phyloP scores from a whole-genome alignment of 2,888 invertebrate species.

The Pseudanteris insignis region DNA sequence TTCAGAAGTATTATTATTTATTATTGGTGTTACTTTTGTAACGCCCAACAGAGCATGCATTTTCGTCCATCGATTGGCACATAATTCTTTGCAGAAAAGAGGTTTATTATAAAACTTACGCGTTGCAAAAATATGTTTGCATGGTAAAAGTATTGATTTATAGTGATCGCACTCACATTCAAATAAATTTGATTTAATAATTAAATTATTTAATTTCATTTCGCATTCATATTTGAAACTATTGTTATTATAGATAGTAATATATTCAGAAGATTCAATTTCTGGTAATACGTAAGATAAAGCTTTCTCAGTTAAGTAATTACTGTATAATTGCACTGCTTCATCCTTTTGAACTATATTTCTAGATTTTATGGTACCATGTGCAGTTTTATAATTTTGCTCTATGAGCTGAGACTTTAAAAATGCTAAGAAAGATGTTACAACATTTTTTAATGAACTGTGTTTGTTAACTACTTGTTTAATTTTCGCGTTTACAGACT shows the following conservation, averaged over 20 bases:
- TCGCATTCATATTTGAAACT: conserved; percentile 4
- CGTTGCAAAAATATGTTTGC: conserved; percentile 11
- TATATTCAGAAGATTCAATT: conserved; percentile 2
- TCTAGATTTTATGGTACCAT: neutral
- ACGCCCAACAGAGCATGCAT: conserved; percentile 5
- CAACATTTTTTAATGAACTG: neutral
- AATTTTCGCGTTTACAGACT: neutral
- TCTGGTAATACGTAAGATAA: conserved; percentile 4
- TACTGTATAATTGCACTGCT: neutral
- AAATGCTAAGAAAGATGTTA: neutral
- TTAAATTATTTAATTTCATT: neutral
- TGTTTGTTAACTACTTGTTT: neutral
- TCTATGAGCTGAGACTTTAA: conserved; percentile 2
- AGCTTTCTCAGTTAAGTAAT: conserved; percentile 3
- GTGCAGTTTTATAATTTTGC: neutral
- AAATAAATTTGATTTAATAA: conserved; percentile 19
- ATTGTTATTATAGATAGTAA: neutral
- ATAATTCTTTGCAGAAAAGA: conserved; percentile 5
- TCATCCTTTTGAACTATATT: neutral
- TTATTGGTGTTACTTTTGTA: too few species aligned
- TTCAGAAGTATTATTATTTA: neutral
- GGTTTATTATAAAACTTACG: conserved; percentile 11
- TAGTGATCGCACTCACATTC: conserved; percentile 5
- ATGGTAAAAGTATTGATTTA: conserved; percentile 8
- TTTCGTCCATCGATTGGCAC: conserved; percentile 10